Conservation (phyloP, 2,797 vertebrate genomes). For the Glyptemys insculpta region DNA sequence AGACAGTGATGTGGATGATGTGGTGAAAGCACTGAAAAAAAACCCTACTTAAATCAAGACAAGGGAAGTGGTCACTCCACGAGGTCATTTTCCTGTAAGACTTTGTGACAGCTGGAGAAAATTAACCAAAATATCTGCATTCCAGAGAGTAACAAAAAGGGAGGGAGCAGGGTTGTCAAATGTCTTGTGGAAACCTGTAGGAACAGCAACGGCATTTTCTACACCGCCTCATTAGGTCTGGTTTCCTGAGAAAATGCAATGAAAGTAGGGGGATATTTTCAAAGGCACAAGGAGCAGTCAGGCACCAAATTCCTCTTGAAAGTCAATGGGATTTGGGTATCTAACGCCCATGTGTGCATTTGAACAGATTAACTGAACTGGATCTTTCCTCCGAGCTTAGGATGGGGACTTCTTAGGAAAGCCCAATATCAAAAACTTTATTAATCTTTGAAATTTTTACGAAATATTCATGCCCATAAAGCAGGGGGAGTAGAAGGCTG, state of each 20-base stretch:
- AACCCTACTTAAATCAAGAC: constrained; percentile 46
- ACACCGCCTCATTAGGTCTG: constrained; percentile 48
- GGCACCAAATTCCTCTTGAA: constrained; percentile 55
- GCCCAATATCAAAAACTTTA: constrained; percentile 38
- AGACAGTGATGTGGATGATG: constrained; percentile 68
- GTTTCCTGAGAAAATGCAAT: constrained; percentile 68
- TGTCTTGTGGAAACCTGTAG: constrained; percentile 72
- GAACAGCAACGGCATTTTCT: constrained; percentile 59
- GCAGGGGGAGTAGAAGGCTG: constrained; percentile 18
- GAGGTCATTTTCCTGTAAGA: constrained; percentile 76
- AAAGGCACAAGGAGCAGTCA: constrained; percentile 39
- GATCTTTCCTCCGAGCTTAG: constrained; percentile 56
- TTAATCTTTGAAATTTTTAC: constrained; percentile 23
- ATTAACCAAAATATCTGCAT: constrained; percentile 82
- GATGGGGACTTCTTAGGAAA: constrained; percentile 65
- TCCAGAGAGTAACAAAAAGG: constrained; percentile 77
- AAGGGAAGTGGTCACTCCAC: constrained; percentile 75
- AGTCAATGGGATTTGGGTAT: constrained; percentile 69
- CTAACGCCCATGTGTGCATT: neutral
- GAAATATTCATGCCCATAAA: constrained; percentile 18
- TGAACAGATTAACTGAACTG: constrained; percentile 56
- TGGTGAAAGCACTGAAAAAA: constrained; percentile 71
- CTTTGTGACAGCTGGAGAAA: constrained; percentile 82
- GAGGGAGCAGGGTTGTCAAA: constrained; percentile 61
- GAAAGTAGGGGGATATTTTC: constrained; percentile 55